Evolutionary conservation across 1,140 invertebrate species (phyloP).

Genomic region (Drosophila miranda): DNA sequence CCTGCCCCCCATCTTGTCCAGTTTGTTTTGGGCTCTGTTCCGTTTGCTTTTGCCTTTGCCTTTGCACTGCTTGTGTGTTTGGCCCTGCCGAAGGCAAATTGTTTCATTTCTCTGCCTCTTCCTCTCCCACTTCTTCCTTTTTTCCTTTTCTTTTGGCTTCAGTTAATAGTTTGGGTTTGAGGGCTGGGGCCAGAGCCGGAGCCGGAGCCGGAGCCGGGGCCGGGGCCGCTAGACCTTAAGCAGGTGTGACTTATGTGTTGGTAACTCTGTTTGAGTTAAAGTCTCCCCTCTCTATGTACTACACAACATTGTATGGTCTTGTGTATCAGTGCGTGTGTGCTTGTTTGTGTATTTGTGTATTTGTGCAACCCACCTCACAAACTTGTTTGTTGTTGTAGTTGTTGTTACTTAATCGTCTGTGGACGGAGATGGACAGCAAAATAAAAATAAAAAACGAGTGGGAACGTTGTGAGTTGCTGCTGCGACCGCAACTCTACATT

Average conservation of each 20-base stretch:
- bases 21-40: constrained; percentile 38
- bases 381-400: constrained; percentile 69
- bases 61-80: constrained; percentile 24
- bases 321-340: neutral
- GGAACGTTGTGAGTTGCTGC: too few species aligned
- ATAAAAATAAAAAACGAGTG: constrained; percentile 17
- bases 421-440: constrained; percentile 19
- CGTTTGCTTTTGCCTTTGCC: constrained; percentile 35
- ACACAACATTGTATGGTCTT: neutral
- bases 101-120: constrained; percentile 57
- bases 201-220: too few species aligned
- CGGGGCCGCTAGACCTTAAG: constrained; percentile 41
- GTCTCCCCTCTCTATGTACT: neutral
- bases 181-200: neutral
- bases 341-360: constrained; percentile 10
- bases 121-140: constrained; percentile 43
- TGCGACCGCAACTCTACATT: too few species aligned
- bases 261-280: constrained; percentile 5
- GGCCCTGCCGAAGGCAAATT: constrained; percentile 33
- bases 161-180: neutral
- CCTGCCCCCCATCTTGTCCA: constrained; percentile 37
- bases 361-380: constrained; percentile 47
- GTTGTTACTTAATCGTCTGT: constrained; percentile 72
- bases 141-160: neutral
- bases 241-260: constrained; percentile 65